Evolutionary conservation across 2,797 vertebrate species (phyloP).

Genomic region (Danio albolineatus): DNA sequence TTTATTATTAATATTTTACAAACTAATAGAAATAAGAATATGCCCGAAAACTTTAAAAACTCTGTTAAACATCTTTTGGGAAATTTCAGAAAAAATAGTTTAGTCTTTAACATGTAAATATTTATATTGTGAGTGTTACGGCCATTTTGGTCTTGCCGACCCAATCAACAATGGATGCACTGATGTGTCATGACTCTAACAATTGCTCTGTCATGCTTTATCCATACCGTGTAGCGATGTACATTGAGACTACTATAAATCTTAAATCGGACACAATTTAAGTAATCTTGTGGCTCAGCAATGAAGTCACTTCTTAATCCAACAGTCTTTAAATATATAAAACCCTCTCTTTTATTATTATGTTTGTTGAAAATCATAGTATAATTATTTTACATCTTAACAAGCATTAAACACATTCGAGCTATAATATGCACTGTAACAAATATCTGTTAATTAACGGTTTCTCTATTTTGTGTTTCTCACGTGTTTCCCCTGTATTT

Average conservation of each 20-base stretch:
- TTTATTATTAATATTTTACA: too few species aligned
- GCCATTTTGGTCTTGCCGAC: not conserved
- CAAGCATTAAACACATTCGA: conserved; percentile 16
- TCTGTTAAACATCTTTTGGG: too few species aligned
- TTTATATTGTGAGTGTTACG: not conserved
- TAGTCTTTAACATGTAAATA: too few species aligned
- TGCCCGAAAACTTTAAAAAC: too few species aligned
- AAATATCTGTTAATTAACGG: too few species aligned
- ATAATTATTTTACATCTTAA: not conserved
- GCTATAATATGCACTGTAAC: too few species aligned
- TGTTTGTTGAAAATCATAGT: not conserved
- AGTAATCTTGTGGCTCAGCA: not conserved
- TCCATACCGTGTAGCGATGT: not conserved
- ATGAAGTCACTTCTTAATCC: not conserved
- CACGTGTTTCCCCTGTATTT: too few species aligned
- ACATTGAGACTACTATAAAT: not conserved
- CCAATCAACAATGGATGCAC: not conserved
- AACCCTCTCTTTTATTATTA: not conserved
- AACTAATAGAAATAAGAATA: too few species aligned
- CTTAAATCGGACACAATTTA: not conserved
- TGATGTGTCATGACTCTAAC: not conserved
- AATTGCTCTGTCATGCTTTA: not conserved
- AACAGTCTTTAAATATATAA: not conserved
- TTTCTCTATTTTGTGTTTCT: too few species aligned
- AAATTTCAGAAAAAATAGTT: too few species aligned